Evolutionary conservation across 2,113 vertebrate genomes (phyloP).

Genomic region (Perognathus longimembris): DNA sequence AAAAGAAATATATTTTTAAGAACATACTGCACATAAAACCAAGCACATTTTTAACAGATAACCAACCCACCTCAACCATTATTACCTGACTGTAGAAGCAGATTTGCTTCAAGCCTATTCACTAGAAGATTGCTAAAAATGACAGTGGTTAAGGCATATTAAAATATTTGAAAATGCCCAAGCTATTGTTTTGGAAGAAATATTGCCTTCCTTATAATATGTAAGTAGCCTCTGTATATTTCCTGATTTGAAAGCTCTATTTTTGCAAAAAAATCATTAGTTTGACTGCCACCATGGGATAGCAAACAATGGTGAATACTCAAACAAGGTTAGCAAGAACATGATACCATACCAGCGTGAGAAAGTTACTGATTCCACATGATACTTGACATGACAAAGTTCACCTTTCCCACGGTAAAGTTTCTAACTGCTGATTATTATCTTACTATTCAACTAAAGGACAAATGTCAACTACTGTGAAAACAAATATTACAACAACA

Average conservation of each 20-base stretch:
- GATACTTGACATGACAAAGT: conserved; percentile 64
- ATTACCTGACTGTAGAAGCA: neutral
- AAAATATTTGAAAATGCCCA: neutral
- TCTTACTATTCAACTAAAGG: conserved; percentile 80
- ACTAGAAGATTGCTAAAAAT: conserved; percentile 34
- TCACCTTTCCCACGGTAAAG: conserved; percentile 90
- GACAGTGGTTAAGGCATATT: conserved; percentile 14
- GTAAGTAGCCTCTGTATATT: conserved; percentile 81
- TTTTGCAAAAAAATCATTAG: conserved; percentile 81
- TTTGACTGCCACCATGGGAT: conserved; percentile 86
- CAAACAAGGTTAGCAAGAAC: conserved; percentile 85
- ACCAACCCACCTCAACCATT: neutral
- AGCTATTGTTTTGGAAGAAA: conserved; percentile 66
- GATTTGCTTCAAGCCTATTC: conserved; percentile 21
- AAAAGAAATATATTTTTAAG: neutral
- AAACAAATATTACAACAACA: conserved; percentile 84
- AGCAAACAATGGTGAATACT: conserved; percentile 87
- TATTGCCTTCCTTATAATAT: conserved; percentile 70
- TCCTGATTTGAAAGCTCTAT: conserved; percentile 82
- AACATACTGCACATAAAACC: neutral
- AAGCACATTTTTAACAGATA: neutral
- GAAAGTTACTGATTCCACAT: conserved; percentile 86
- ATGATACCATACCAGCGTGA: conserved; percentile 88
- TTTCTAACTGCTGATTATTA: conserved; percentile 83
- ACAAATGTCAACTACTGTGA: conserved; percentile 87